phyloP scores from a whole-genome alignment of 2,888 invertebrate species.

The Tanytarsus gracilentus region DNA sequence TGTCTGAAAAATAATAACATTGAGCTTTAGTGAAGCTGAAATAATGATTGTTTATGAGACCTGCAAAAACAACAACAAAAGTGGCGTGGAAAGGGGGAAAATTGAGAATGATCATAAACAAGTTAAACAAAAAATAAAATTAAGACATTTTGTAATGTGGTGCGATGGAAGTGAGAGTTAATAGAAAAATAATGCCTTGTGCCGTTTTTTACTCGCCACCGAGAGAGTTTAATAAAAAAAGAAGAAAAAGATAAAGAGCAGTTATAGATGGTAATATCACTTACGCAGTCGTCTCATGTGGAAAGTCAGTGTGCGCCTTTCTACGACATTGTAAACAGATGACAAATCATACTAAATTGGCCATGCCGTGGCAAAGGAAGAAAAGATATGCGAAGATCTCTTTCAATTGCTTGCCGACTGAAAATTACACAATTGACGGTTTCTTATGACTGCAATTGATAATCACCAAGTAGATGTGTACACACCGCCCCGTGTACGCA shows the following conservation, averaged over 20 bases:
- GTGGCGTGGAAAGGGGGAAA: not conserved
- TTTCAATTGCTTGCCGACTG: not conserved
- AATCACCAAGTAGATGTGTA: constrained; percentile 25
- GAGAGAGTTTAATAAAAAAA: too few species aligned
- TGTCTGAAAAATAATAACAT: not conserved
- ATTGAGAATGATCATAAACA: not conserved
- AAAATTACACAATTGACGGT: constrained; percentile 17
- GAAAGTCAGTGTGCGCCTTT: not conserved
- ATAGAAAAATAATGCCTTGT: constrained; percentile 1
- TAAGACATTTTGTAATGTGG: constrained; percentile 17
- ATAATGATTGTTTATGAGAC: constrained; percentile 21
- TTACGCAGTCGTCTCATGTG: constrained; percentile 7
- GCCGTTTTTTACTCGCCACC: too few species aligned
- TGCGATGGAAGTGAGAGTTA: not conserved
- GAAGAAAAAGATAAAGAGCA: too few species aligned
- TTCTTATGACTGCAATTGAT: constrained; percentile 22
- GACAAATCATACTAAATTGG: constrained; percentile 26
- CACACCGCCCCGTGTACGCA: too few species aligned
- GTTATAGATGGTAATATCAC: too few species aligned
- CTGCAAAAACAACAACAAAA: not conserved
- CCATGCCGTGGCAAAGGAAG: too few species aligned
- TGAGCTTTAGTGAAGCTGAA: not conserved
- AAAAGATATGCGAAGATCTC: not conserved
- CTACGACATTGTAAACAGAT: constrained; percentile 17
- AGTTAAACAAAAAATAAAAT: constrained; percentile 1